Conservation (phyloP, 2,113 vertebrate species). For the Puffinus mauretanicus region DNA sequence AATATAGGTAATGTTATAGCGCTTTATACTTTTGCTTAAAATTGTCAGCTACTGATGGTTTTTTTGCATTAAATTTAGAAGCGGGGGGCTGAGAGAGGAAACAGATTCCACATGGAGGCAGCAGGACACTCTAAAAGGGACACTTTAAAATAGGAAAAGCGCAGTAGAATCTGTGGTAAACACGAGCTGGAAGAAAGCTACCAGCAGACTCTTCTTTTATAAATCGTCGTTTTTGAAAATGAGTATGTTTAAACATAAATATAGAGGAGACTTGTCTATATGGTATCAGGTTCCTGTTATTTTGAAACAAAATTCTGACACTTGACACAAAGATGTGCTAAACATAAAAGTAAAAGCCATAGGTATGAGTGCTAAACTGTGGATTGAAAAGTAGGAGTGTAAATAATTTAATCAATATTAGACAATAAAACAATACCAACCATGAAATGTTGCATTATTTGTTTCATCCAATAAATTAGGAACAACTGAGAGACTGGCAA, state of each 20-base stretch:
- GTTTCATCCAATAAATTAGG: conserved; percentile 47
- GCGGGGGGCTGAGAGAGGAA: background rate
- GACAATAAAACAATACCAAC: conserved; percentile 78
- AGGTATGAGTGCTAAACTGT: conserved; percentile 76
- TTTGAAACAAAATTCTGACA: conserved; percentile 55
- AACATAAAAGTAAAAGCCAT: conserved; percentile 77
- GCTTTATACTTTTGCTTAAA: conserved; percentile 72
- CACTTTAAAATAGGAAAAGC: conserved; percentile 40
- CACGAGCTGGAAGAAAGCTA: conserved; percentile 63
- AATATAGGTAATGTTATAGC: conserved; percentile 58
- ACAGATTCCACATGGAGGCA: conserved; percentile 17
- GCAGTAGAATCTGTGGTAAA: conserved; percentile 60
- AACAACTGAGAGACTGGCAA: background rate
- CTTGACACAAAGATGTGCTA: conserved; percentile 73
- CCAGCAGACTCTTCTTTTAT: conserved; percentile 50
- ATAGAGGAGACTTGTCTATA: conserved; percentile 60
- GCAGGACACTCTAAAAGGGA: conserved; percentile 35
- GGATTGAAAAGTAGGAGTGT: conserved; percentile 74
- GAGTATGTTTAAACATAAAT: conserved; percentile 62
- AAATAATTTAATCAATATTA: conserved; percentile 81
- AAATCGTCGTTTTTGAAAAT: conserved; percentile 62
- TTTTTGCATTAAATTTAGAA: conserved; percentile 38
- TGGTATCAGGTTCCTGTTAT: conserved; percentile 67
- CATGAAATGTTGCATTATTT: conserved; percentile 65
- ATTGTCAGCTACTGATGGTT: conserved; percentile 31